Evolutionary conservation across 2,113 vertebrate genomes (phyloP), one percentile per base, ranked within the genome.

Genomic region (Hippocampus abdominalis): DNA sequence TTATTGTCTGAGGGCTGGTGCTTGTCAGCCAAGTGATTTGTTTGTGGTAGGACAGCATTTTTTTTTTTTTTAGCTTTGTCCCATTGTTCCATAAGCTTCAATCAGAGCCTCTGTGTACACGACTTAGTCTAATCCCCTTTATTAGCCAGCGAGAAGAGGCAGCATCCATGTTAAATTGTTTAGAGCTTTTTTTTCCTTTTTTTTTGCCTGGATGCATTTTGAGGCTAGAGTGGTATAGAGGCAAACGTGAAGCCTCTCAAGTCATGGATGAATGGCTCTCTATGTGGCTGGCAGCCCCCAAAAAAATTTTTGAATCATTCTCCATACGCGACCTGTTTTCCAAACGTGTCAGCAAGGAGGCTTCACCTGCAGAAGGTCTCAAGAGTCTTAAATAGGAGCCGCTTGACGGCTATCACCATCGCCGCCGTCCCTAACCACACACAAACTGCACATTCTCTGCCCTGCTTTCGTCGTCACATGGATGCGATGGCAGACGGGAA

Each of bases 231-330:
- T 23, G 71, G 70, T 40, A 64, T 40, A 53, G 72, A 16, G 53
- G 67, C 13, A 67, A 63, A 77, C 46, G 65, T 57, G 72, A 79
- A 25, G 74, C 73, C 75, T 76, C 81, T 74, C 25, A 70, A 83
- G 74, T 81, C 80, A 75, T 32, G 39, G 81, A 77, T 16, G 72
- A 66, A 36, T 56, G 74, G 71, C 64, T 76, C 39, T 77, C 76
- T 68, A 75, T 74, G 75, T 80, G 76, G 72, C 80, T 79, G 73
- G 80, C 72, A 67, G 79, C 84, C 42, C 7, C 7, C 84, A 75
- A 82, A 23, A 86, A 85, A 88, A 84, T 74, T 75, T 86, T 90
- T 82, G 83, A 88, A 83, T 89, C 89, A 86, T 77, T 90, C 84
- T 78, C 85, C 84, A 86, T 86, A 86, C 89, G 86, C 83, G 83